These are phyloP conservation scores for Micrasema minimum DNA, from an alignment of 1,140 invertebrate species.

Conservation along the genomic window DNA sequence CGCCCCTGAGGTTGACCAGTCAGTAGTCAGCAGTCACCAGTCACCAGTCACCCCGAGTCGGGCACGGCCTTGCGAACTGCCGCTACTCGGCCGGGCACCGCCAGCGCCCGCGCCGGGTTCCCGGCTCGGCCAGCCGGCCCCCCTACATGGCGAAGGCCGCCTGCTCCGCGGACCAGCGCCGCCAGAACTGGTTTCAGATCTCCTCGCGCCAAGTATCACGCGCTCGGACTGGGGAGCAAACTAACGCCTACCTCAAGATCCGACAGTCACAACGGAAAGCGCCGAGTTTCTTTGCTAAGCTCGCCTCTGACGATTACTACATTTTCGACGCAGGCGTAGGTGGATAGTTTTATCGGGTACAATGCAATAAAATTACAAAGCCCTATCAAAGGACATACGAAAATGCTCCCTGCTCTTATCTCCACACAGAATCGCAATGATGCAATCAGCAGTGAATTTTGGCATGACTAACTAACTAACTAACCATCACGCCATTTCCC, in stretches of 20 bases:
- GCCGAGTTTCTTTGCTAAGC: not conserved
- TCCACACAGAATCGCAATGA: too few relatives aligned
- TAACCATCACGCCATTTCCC: too few relatives aligned
- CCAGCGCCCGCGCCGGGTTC: too few relatives aligned
- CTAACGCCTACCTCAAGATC: not conserved
- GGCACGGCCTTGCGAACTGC: conserved; percentile 11
- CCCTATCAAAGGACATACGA: too few relatives aligned
- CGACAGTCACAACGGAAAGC: not conserved
- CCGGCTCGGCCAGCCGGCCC: conserved; percentile 9
- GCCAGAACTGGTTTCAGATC: conserved; percentile 32
- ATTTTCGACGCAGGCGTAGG: not conserved
- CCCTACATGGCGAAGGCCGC: conserved; percentile 44
- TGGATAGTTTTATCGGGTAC: not conserved
- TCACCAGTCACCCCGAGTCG: not conserved
- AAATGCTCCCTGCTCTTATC: too few relatives aligned
- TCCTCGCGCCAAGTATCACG: not conserved
- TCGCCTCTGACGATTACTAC: not conserved
- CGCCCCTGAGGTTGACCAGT: not conserved
- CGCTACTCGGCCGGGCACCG: too few relatives aligned
- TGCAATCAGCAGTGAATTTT: too few relatives aligned
- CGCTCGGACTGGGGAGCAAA: conserved; percentile 4
- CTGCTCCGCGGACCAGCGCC: conserved; percentile 4
- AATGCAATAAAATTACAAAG: too few relatives aligned
- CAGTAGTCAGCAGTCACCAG: not conserved
- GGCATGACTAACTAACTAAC: too few relatives aligned